Percentiles rank a stretch among this genome's conserved stretches.
Conservation (phyloP, 2,113 vertebrate species). For the Zosterops borbonicus region DNA sequence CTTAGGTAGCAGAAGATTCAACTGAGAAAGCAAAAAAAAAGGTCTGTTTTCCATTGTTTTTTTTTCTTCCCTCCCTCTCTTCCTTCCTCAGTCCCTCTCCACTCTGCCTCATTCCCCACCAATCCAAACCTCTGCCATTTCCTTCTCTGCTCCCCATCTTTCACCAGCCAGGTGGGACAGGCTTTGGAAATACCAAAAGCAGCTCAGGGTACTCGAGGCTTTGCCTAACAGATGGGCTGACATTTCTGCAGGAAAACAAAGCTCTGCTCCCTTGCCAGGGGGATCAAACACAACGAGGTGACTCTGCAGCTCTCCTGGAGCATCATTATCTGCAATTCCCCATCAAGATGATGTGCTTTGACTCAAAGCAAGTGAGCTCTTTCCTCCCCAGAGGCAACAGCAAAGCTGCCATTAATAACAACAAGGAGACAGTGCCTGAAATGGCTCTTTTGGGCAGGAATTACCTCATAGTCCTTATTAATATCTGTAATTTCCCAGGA, state of each 20-base stretch:
- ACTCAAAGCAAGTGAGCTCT: background rate
- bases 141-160: background rate
- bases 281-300: constrained; percentile 14
- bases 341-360: background rate
- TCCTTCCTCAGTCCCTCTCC: background rate
- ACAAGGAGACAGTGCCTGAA: background rate
- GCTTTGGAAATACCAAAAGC: background rate
- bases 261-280: background rate
- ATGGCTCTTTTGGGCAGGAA: background rate
- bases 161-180: background rate
- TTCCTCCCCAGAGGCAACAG: background rate
- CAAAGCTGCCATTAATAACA: background rate
- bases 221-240: background rate
- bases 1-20: background rate
- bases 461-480: constrained; percentile 82
- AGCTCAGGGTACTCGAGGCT: background rate
- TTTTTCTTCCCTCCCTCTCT: background rate
- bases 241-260: background rate
- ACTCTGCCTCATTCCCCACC: background rate
- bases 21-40: background rate
- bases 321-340: background rate
- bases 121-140: background rate
- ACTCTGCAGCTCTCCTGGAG: background rate
- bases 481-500: constrained; percentile 77
- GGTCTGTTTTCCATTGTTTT: background rate